Percentiles rank a stretch among this genome's conserved stretches.
phyloP scores from a whole-genome alignment of 2,888 invertebrate genomes.

The Aphrophora alni region DNA sequence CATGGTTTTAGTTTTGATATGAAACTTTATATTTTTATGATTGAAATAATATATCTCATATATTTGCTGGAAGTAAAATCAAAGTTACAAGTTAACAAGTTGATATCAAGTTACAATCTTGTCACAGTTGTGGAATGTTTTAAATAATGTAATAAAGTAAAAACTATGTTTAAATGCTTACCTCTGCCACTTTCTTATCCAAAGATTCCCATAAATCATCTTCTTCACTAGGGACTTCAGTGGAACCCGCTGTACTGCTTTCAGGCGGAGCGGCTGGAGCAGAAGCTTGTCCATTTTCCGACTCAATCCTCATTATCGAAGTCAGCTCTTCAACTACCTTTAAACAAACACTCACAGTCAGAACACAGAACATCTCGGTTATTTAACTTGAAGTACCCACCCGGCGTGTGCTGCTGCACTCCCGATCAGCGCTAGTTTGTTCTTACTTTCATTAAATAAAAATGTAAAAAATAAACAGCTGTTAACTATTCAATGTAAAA shows the following conservation, averaged over 20 bases:
- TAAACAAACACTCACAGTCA: neutral
- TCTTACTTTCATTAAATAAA: neutral
- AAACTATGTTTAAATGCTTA: neutral
- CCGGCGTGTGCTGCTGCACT: neutral
- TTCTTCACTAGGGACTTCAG: neutral
- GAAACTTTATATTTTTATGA: no score
- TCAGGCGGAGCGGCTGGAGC: neutral
- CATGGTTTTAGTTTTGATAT: no score
- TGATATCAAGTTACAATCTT: no score
- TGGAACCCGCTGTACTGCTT: neutral
- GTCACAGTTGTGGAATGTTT: no score
- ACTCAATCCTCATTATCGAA: neutral
- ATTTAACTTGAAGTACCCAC: neutral
- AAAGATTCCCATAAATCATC: neutral
- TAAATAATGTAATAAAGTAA: no score
- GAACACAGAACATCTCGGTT: neutral
- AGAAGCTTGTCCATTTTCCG: neutral
- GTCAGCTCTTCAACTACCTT: constrained; percentile 3
- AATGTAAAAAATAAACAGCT: neutral
- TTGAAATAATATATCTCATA: no score
- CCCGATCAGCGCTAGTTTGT: neutral
- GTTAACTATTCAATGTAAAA: neutral
- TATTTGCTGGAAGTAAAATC: no score
- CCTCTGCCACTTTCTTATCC: neutral
- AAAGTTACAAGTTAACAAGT: no score